Conservation (phyloP, 1,140 invertebrate species). For the Diplogasteroides magnus region DNA sequence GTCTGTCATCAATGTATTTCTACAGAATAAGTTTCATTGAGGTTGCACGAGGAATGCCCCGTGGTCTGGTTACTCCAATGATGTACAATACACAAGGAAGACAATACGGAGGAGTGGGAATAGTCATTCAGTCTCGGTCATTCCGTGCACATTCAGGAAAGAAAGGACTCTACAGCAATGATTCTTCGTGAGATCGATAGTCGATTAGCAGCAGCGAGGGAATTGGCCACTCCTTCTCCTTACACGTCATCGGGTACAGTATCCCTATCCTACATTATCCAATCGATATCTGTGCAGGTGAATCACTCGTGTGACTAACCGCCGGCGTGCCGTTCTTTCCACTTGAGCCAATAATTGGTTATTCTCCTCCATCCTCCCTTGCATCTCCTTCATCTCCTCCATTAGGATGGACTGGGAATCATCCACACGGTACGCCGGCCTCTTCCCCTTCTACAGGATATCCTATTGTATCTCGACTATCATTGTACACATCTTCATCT, state of each 20-base stretch:
- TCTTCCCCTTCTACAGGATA: neutral
- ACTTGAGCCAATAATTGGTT: neutral
- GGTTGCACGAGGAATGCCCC: slow-evolving; percentile 14
- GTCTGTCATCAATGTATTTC: neutral
- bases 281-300: neutral
- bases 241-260: neutral
- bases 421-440: neutral
- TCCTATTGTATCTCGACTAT: too few species aligned
- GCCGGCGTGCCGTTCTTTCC: neutral
- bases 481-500: too few species aligned
- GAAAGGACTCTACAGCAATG: neutral
- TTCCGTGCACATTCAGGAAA: neutral
- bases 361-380: neutral
- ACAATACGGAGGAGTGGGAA: neutral
- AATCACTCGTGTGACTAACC: neutral
- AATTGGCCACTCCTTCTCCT: neutral
- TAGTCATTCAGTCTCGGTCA: neutral
- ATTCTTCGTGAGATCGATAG: neutral
- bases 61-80: slow-evolving; percentile 18
- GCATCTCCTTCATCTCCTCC: neutral
- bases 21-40: slow-evolving; percentile 6
- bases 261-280: neutral
- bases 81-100: slow-evolving; percentile 26
- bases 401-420: neutral
- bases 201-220: neutral